Evolutionary conservation across 2,797 vertebrate species (phyloP), one percentile per base, ranked within the genome.

Genomic region (Malurus leucopterus): DNA sequence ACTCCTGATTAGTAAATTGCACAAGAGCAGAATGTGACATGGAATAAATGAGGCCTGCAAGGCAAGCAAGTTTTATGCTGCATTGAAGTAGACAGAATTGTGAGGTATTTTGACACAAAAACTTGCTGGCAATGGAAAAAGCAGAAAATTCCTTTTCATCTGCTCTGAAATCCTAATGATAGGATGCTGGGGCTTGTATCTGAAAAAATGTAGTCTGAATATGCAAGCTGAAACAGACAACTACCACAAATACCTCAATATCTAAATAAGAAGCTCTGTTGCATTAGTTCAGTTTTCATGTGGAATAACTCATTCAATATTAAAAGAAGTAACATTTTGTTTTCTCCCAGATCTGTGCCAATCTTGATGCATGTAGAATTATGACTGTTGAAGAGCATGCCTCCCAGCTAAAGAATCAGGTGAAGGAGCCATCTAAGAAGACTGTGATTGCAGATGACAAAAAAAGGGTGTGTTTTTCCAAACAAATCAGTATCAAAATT

Each of bases 311-410:
- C 38, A 74, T 68, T 92, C 55, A 84, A 44, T 78, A 16, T n/a
- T 77, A 23, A 80, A 58, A 77, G 38, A 86, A 86, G 44, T 30
- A 63, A 51, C 3, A 22, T 59, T 21, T 91, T 41, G n/a, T n/a
- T 87, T 89, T 96, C 85, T 92, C 92, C 29, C 88, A 99, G 99
- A 99, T 99, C 84, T 99, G 99, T 95, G 98, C 99, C 81, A 99
- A 98, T 96, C 96, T 99, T 91, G 99, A 99, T 84, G 98, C 99
- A 32, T 95, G 68, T 84, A 97, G 96, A 90, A 99, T 99, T 92
- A 98, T 98, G 98, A 99, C 98, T 16, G 95, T 97, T 62, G 92
- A 95, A 84, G 93, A 96, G 77, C 89, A 97, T 68, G 75, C 47
- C 7, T 9, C 9, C 26, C 94, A 95, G 27, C 84, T 98, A 20